A percentile compares a stretch with the other conserved stretches of the same genome.
Conservation (phyloP, 2,797 vertebrate species). For the Betta splendens region DNA sequence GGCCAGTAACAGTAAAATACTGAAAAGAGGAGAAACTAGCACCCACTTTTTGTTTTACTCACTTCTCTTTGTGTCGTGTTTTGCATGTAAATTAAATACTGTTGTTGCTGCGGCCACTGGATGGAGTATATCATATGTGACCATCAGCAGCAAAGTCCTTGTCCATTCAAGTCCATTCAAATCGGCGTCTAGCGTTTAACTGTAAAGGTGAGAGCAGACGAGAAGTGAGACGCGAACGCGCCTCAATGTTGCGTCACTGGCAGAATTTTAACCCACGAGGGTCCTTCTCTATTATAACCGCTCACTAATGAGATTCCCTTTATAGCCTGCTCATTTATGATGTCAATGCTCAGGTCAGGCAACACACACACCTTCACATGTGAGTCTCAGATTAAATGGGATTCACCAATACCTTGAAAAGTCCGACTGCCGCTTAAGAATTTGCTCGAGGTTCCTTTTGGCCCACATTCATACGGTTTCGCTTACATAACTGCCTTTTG, state of each 20-base stretch:
- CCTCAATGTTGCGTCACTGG: constrained; percentile 55
- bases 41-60: too few species aligned
- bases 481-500: constrained; percentile 28
- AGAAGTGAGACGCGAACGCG: constrained; percentile 20
- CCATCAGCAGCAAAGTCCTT: too few species aligned
- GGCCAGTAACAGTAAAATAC: too few species aligned
- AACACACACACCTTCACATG: constrained; percentile 18
- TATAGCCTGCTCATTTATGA: constrained; percentile 77
- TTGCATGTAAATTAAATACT: too few species aligned
- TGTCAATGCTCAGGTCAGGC: constrained; percentile 71
- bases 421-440: constrained; percentile 38
- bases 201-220: constrained; percentile 1
- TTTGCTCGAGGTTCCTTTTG: constrained; percentile 47
- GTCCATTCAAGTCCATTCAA: too few species aligned
- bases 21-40: too few species aligned
- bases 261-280: constrained; percentile 54
- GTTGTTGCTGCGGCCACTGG: too few species aligned
- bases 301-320: constrained; percentile 78
- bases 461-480: constrained; percentile 45
- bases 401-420: constrained; percentile 59
- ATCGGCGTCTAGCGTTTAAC: too few species aligned
- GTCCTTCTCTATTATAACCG: constrained; percentile 67
- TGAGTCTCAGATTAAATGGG: constrained; percentile 48
- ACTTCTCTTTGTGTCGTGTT: too few species aligned
- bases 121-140: too few species aligned